Conservation (phyloP, 1,140 invertebrate species). For the Hermatobates lingyangjiaoensis region DNA sequence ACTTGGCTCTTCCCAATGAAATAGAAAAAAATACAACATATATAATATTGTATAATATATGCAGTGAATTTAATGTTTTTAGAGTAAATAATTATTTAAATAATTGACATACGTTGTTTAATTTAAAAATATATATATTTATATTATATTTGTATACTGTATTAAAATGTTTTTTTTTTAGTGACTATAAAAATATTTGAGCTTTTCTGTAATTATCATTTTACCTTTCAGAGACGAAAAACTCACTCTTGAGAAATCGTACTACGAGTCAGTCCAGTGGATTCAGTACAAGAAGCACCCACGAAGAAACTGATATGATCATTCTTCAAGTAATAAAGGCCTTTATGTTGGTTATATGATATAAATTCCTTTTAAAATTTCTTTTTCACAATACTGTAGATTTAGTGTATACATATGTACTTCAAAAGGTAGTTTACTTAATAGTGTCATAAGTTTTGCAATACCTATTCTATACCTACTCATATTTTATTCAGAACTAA, state of each 20-base stretch:
- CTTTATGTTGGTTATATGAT: too few species aligned
- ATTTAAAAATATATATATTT: background rate
- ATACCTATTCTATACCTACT: background rate
- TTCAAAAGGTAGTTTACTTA: background rate
- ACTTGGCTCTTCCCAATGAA: too few species aligned
- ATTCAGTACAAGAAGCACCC: background rate
- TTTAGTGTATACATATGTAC: background rate
- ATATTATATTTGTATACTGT: background rate
- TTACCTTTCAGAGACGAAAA: background rate
- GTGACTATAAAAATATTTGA: background rate
- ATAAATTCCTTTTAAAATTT: background rate
- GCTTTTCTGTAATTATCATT: background rate
- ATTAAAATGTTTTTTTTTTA: background rate
- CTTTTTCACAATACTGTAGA: background rate
- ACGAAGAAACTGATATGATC: constrained; percentile 2
- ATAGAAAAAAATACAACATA: too few species aligned
- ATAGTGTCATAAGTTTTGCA: background rate
- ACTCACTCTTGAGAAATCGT: background rate
- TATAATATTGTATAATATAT: too few species aligned
- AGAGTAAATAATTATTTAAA: too few species aligned
- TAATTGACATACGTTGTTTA: too few species aligned
- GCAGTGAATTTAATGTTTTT: too few species aligned
- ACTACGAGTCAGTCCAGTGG: background rate
- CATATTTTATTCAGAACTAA: background rate
- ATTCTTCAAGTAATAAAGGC: constrained; percentile 4